phyloP scores from a whole-genome alignment of 2,113 vertebrate species.

The Ptilonorhynchus violaceus region DNA sequence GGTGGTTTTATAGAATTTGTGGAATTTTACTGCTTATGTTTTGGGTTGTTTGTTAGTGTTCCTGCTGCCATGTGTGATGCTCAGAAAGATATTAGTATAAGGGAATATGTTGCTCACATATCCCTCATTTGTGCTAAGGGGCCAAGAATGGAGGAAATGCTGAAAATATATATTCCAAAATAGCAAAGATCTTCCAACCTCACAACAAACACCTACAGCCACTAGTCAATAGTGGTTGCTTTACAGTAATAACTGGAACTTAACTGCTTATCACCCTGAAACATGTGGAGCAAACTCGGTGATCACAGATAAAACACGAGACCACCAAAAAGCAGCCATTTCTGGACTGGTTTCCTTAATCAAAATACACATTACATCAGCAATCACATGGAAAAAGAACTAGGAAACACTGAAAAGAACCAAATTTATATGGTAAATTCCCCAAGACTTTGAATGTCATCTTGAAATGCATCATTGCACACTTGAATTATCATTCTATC shows the following conservation, averaged over 20 bases:
- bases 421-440: background rate
- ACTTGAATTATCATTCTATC: background rate
- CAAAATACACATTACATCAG: background rate
- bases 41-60: background rate
- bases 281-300: background rate
- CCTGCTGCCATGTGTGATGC: background rate
- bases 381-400: background rate
- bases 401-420: background rate
- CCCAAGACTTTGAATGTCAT: background rate
- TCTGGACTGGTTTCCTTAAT: background rate
- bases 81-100: background rate
- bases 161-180: background rate
- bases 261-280: background rate
- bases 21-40: background rate
- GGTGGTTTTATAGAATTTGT: background rate
- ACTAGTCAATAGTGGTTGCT: background rate
- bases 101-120: background rate
- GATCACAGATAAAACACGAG: background rate
- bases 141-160: background rate
- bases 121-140: background rate
- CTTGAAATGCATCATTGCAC: background rate
- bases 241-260: background rate
- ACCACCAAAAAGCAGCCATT: background rate
- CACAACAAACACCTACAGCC: background rate
- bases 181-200: background rate